phyloP scores from a whole-genome alignment of 2,888 invertebrate species.

The Brenthis hecate region DNA sequence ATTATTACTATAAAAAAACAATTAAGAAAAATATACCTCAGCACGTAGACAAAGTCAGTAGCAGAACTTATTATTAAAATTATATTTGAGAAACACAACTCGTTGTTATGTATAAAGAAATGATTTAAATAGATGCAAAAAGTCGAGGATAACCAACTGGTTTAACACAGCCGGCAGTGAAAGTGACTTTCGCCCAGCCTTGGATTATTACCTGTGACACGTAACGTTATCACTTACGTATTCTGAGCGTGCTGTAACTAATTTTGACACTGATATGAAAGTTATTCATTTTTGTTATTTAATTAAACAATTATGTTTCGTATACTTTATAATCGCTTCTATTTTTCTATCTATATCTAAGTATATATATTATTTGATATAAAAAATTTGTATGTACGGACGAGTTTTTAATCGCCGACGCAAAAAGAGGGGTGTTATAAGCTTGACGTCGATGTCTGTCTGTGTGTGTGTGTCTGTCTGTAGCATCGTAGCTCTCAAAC shows the following conservation, averaged over 20 bases:
- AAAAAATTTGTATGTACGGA: no score
- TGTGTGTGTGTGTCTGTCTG: no score
- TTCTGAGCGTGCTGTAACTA: slow-evolving; percentile 41
- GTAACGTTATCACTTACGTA: slow-evolving; percentile 47
- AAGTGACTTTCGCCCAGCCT: slow-evolving; percentile 49
- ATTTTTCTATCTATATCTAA: no score
- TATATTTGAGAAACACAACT: neutral
- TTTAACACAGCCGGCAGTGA: slow-evolving; percentile 43
- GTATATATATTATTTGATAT: neutral
- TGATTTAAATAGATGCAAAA: slow-evolving; percentile 28
- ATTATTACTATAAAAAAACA: no score
- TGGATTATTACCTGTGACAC: slow-evolving; percentile 48
- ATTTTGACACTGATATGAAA: slow-evolving; percentile 37
- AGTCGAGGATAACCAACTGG: slow-evolving; percentile 38
- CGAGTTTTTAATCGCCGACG: no score
- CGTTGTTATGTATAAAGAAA: neutral
- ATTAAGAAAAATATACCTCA: no score
- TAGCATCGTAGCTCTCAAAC: no score
- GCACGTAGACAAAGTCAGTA: no score
- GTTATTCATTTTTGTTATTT: slow-evolving; percentile 13
- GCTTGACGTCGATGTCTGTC: no score
- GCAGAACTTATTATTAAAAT: no score
- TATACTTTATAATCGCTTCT: neutral
- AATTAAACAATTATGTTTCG: neutral
- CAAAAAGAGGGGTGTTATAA: no score